Percentiles rank a stretch among this genome's conserved stretches.
Conservation (phyloP, 1,140 invertebrate species). For the Apolygus lucorum region DNA sequence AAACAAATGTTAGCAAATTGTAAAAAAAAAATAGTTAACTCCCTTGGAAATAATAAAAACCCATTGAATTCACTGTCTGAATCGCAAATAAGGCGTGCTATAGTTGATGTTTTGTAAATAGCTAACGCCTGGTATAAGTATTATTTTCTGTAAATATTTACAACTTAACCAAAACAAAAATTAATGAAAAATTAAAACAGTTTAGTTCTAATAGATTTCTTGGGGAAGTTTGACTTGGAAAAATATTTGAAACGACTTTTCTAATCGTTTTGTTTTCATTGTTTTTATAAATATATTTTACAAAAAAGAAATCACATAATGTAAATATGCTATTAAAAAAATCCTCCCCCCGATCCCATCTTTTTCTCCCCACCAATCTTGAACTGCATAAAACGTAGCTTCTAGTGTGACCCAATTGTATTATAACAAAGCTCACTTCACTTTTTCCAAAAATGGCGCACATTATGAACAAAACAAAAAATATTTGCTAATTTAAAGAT, state of each 20-base stretch:
- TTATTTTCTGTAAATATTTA: conserved; percentile 29
- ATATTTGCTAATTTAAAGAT: too few relatives aligned
- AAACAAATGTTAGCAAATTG: conserved; percentile 8
- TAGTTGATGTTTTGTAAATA: conserved; percentile 20
- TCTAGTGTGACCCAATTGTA: conserved; percentile 28
- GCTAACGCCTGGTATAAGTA: conserved; percentile 22
- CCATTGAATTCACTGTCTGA: neutral
- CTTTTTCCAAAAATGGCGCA: neutral
- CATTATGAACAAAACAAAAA: too few relatives aligned
- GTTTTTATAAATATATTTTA: conserved; percentile 18
- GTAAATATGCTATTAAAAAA: conserved; percentile 3
- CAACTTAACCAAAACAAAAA: conserved; percentile 2
- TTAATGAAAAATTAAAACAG: too few relatives aligned
- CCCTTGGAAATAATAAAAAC: neutral
- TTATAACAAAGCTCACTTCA: conserved; percentile 28
- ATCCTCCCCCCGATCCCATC: conserved; percentile 5
- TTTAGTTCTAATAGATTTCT: conserved; percentile 28
- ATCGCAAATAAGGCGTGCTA: conserved; percentile 14
- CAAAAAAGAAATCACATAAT: conserved; percentile 15
- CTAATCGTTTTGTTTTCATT: conserved; percentile 25
- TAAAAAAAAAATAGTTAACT: conserved; percentile 18
- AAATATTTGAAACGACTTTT: conserved; percentile 18
- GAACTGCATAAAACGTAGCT: conserved; percentile 23
- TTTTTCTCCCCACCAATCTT: neutral
- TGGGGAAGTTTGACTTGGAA: conserved; percentile 24